phyloP scores from a whole-genome alignment of 2,797 vertebrate species.

The Melanotaenia trifasciata region DNA sequence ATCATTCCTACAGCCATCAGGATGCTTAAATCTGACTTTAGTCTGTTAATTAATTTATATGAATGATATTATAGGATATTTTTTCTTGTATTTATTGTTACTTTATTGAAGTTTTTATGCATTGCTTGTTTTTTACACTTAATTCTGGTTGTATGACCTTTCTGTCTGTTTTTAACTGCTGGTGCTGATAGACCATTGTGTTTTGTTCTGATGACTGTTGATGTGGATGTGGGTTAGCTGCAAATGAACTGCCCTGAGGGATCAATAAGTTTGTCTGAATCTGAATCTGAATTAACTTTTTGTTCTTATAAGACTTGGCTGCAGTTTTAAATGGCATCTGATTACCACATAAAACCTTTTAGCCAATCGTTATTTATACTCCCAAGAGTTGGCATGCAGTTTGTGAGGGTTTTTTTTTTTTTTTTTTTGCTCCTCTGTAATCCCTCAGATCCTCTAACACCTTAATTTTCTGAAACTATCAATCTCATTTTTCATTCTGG shows the following conservation, averaged over 20 bases:
- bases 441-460: slow-evolving; percentile 60
- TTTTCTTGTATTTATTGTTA: no score
- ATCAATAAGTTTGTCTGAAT: neutral
- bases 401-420: slow-evolving; percentile 42
- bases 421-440: slow-evolving; percentile 58
- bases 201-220: no score
- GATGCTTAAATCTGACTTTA: no score
- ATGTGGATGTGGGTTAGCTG: no score
- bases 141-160: no score
- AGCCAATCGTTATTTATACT: slow-evolving; percentile 38
- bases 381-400: slow-evolving; percentile 37
- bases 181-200: no score
- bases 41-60: no score
- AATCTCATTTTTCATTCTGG: slow-evolving; percentile 47
- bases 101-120: no score
- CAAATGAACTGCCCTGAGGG: neutral
- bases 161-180: neutral
- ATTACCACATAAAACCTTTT: slow-evolving; percentile 39
- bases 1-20: no score
- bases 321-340: slow-evolving; percentile 52
- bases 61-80: no score
- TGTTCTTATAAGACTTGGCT: slow-evolving; percentile 32
- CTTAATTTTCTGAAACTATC: slow-evolving; percentile 28
- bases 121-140: no score
- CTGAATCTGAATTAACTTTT: slow-evolving; percentile 3